Conservation (phyloP, 2,113 vertebrate genomes). For the Gallinago undulata region DNA sequence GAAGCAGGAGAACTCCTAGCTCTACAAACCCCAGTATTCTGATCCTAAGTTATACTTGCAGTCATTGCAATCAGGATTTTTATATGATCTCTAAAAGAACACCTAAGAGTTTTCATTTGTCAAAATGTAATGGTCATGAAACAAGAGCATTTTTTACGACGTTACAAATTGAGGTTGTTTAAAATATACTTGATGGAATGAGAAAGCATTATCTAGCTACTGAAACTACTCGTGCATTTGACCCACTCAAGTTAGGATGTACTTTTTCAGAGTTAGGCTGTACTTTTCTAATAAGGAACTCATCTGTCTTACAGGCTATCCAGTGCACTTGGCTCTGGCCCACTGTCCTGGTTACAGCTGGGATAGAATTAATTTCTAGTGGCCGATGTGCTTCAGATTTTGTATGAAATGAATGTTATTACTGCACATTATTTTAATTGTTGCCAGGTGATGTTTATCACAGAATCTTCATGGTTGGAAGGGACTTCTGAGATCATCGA, state of each 20-base stretch:
- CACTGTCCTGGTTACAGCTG: not conserved
- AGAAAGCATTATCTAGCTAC: not conserved
- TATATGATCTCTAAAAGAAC: conserved; percentile 36
- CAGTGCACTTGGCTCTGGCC: not conserved
- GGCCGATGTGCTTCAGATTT: not conserved
- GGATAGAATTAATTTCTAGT: not conserved
- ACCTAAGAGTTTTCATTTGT: not conserved
- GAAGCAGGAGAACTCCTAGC: not conserved
- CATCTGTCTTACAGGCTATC: not conserved
- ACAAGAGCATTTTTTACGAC: not conserved
- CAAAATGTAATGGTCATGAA: not conserved
- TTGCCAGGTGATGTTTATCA: not conserved
- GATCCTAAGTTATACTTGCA: not conserved
- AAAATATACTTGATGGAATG: not conserved
- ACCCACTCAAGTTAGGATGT: not conserved
- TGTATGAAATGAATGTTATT: not conserved
- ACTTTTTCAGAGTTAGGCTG: not conserved
- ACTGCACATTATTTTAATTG: not conserved
- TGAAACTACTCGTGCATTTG: not conserved
- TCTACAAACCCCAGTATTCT: not conserved
- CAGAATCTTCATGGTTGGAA: too few relatives aligned
- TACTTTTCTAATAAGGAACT: not conserved
- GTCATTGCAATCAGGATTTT: not conserved
- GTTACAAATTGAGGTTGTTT: not conserved
- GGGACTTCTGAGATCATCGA: too few relatives aligned